Conservation (phyloP, 1,140 invertebrate species). For the Saccostrea echinata region DNA sequence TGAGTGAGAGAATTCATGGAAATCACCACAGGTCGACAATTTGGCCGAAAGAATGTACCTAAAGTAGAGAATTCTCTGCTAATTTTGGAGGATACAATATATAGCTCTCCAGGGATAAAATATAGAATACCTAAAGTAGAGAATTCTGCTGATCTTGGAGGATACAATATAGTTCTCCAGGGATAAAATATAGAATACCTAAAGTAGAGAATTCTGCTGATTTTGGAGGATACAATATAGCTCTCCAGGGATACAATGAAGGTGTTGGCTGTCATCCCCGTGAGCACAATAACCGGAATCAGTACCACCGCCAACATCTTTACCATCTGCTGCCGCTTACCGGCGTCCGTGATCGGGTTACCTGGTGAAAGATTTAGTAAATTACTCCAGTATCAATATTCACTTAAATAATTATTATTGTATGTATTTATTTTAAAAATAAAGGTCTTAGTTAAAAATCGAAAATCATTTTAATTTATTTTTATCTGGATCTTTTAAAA, state of each 20-base stretch:
- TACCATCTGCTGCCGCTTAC: slow-evolving; percentile 59
- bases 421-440: too few species aligned
- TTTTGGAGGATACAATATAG: slow-evolving; percentile 54
- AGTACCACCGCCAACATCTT: slow-evolving; percentile 63
- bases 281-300: slow-evolving; percentile 58
- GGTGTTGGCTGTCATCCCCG: slow-evolving; percentile 60
- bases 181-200: slow-evolving; percentile 40
- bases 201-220: slow-evolving; percentile 53
- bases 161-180: slow-evolving; percentile 55
- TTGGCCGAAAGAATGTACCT: too few species aligned
- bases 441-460: too few species aligned
- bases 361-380: slow-evolving; percentile 52
- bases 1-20: too few species aligned
- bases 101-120: slow-evolving; percentile 52
- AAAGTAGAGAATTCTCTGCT: slow-evolving; percentile 52
- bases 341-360: slow-evolving; percentile 58
- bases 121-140: slow-evolving; percentile 50
- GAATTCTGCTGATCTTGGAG: slow-evolving; percentile 50
- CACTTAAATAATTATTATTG: too few species aligned
- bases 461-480: too few species aligned
- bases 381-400: too few species aligned
- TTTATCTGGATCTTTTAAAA: too few species aligned
- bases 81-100: slow-evolving; percentile 52
- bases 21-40: too few species aligned
- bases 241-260: slow-evolving; percentile 54